Conservation (phyloP, 2,113 vertebrate species). For the Irena cyanogastra region DNA sequence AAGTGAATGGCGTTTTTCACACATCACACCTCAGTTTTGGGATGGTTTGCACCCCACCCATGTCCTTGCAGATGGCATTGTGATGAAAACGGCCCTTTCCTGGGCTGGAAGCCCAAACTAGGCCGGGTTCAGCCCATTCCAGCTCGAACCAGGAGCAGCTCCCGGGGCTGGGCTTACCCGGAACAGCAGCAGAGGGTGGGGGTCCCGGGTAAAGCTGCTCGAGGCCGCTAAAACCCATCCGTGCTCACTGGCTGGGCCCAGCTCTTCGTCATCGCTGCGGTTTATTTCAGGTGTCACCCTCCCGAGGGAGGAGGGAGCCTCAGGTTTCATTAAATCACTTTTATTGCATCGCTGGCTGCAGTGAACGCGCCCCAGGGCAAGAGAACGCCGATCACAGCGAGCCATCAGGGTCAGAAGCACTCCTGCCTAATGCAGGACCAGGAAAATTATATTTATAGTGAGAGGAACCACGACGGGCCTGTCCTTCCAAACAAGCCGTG, state of each 20-base stretch:
- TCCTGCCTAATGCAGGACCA: neutral
- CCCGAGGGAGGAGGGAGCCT: neutral
- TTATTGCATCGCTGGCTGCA: neutral
- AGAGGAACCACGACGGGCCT: too few species aligned
- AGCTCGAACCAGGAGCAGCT: neutral
- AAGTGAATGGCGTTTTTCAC: rapidly evolving
- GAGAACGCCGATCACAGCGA: neutral
- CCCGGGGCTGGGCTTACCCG: neutral
- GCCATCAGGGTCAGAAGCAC: neutral
- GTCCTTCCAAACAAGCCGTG: too few species aligned
- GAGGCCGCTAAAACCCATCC: neutral
- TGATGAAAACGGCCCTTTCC: neutral
- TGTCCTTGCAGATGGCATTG: neutral
- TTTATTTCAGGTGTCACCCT: neutral
- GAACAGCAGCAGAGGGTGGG: neutral
- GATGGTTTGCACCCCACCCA: neutral
- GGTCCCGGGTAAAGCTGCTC: neutral
- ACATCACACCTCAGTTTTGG: neutral
- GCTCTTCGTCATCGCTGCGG: neutral
- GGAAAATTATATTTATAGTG: neutral
- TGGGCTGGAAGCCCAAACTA: neutral
- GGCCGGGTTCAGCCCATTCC: neutral
- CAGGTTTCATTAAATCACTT: neutral
- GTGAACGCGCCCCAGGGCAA: neutral
- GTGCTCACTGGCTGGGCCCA: neutral